Evolutionary conservation across 2,888 invertebrate species (phyloP), one percentile per base, ranked within the genome.

Genomic region (Chrysolina oricalcia): DNA sequence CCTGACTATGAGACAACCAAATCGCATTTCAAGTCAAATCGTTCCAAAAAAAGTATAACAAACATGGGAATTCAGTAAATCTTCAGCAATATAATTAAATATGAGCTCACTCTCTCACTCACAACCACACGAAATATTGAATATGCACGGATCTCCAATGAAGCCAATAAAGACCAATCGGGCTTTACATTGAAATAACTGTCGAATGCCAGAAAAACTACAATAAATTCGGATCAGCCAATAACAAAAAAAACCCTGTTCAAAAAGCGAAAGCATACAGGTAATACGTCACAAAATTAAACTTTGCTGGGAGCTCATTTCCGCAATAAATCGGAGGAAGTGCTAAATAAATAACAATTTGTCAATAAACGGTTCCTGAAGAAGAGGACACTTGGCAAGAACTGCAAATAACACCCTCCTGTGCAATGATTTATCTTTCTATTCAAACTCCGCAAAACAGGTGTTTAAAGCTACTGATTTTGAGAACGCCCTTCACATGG

Each of bases 271-370:
- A 72, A 73, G 68, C 67, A 46, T 72, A 68, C 64, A 53, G 17
- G 63, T 75, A 75, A 75, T 75, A 75, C 53, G 48, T 75, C 75
- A 70, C 48, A 75, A 75, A 76, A 76, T 72, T 70, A 43, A 63
- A 73, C 66, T 19, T 21, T 48, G 21, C 53, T 19, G 19, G 41
- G 66, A 74, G 70, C 66, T 46, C 59, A 73, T 35, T 70, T 66
- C 53, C 64, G 70, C 56, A 46, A 70, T 46, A 15, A 53, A n/a
- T n/a, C n/a, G n/a, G n/a, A n/a, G n/a, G n/a, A n/a, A n/a, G n/a
- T n/a, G n/a, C n/a, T n/a, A n/a, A n/a, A n/a, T n/a, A n/a, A n/a
- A n/a, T n/a, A n/a, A n/a, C n/a, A n/a, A n/a, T n/a, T n/a, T n/a
- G n/a, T n/a, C 59, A 6, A 35, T 35, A 35, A 35, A 35, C 27